Conservation (phyloP, 2,797 vertebrate genomes). For the Anolis apletophallus region DNA sequence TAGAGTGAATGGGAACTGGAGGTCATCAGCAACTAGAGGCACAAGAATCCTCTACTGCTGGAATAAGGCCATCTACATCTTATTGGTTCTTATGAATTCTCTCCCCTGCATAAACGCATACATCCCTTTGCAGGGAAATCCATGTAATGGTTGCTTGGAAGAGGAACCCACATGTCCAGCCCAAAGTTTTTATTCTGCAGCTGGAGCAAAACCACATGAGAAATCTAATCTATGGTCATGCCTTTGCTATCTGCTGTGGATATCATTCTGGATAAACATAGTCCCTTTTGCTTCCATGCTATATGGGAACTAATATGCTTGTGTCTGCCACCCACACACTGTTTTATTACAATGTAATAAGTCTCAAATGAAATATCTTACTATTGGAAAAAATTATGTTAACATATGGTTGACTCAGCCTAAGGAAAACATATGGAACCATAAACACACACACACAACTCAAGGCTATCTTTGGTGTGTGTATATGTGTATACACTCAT, state of each 20-base stretch:
- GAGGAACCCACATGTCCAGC: background rate
- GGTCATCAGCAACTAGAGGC: background rate
- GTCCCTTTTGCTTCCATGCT: slow-evolving; percentile 44
- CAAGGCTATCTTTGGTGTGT: slow-evolving; percentile 43
- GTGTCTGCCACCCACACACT: slow-evolving; percentile 73
- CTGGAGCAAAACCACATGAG: background rate
- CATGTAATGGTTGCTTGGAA: background rate
- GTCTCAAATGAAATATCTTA: slow-evolving; percentile 71
- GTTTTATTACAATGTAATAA: slow-evolving; percentile 78
- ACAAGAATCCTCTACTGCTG: background rate
- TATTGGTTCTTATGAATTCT: background rate
- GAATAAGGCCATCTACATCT: background rate
- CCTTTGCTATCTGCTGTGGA: background rate
- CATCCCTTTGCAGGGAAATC: background rate
- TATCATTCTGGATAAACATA: slow-evolving; percentile 54
- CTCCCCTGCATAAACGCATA: background rate
- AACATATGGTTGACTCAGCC: slow-evolving; percentile 75
- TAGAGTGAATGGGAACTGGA: background rate
- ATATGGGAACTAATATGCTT: slow-evolving; percentile 60
- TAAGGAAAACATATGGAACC: slow-evolving; percentile 77
- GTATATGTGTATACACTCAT: slow-evolving; percentile 23
- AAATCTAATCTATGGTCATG: background rate
- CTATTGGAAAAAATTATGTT: slow-evolving; percentile 76
- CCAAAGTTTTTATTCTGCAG: background rate
- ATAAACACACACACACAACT: slow-evolving; percentile 20